Evolutionary conservation across 2,888 invertebrate genomes (phyloP).

Genomic region (Eilema depressum): DNA sequence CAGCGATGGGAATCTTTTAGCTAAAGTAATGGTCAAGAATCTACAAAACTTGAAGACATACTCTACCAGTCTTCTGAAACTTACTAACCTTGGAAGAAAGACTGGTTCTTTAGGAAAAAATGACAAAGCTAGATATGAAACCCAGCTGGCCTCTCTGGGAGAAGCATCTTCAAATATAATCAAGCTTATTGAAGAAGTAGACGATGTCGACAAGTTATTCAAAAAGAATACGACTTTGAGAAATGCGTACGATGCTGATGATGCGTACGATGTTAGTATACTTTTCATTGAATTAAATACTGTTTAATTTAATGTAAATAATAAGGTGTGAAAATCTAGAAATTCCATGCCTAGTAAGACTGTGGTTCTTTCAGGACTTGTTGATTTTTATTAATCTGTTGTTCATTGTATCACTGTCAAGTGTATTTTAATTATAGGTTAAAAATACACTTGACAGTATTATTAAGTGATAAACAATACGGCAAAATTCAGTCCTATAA

Average conservation of each 20-base stretch:
- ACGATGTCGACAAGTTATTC: conserved; percentile 81
- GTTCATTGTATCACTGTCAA: no score
- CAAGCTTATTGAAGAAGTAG: conserved; percentile 84
- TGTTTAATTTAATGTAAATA: neutral
- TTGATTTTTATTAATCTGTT: no score
- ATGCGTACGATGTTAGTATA: conserved; percentile 60
- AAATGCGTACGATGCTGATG: conserved; percentile 39
- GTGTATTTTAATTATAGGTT: no score
- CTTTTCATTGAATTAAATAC: neutral
- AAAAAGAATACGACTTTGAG: conserved; percentile 66
- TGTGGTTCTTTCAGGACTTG: no score
- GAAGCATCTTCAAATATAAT: conserved; percentile 87
- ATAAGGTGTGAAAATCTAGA: neutral
- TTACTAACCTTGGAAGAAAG: conserved; percentile 88
- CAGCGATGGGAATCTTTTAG: conserved; percentile 74
- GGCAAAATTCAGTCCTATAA: no score
- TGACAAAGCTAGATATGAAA: conserved; percentile 87
- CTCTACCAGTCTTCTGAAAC: conserved; percentile 86
- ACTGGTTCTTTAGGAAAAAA: conserved; percentile 84
- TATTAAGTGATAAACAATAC: no score
- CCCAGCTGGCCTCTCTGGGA: conserved; percentile 85
- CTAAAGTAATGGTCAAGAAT: conserved; percentile 82
- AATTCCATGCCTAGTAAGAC: neutral
- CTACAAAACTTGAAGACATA: conserved; percentile 87
- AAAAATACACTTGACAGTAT: no score